These are phyloP conservation scores for Didymodactylos carnosus DNA, from an alignment of 2,888 invertebrate species.

Conservation along the genomic window DNA sequence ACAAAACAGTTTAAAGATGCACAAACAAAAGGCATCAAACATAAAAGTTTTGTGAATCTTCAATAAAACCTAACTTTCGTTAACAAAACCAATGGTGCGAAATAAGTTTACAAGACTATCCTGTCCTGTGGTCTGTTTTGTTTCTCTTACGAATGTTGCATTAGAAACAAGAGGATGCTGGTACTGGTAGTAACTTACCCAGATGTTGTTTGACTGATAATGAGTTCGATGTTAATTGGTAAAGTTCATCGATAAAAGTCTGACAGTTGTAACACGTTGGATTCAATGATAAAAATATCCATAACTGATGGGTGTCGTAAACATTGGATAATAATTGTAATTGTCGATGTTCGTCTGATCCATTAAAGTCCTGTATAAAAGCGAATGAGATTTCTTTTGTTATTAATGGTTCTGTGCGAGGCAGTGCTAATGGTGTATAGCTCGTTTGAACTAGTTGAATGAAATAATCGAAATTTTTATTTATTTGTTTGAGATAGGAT, in stretches of 20 bases:
- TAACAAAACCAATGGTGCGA: too few species aligned
- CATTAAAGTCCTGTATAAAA: not conserved
- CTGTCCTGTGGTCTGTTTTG: not conserved
- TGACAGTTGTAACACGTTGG: not conserved
- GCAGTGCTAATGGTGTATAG: not conserved
- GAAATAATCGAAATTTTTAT: not conserved
- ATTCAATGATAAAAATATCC: not conserved
- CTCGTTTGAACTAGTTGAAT: not conserved
- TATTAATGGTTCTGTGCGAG: not conserved
- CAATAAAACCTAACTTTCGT: too few species aligned
- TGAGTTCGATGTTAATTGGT: not conserved
- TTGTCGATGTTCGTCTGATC: not conserved
- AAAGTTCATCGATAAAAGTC: not conserved
- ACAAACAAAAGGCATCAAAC: too few species aligned
- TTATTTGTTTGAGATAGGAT: not conserved
- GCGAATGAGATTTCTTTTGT: not conserved
- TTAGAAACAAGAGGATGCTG: not conserved
- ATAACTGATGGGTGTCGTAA: not conserved
- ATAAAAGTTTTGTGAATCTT: too few species aligned
- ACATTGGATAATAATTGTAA: not conserved
- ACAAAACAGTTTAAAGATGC: too few species aligned
- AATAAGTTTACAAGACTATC: too few species aligned
- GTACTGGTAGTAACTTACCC: too few species aligned
- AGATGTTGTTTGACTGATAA: not conserved
- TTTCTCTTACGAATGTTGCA: not conserved